These are phyloP conservation scores for Crepidodera aurea DNA, from an alignment of 2,888 invertebrate species.

Conservation along the genomic window DNA sequence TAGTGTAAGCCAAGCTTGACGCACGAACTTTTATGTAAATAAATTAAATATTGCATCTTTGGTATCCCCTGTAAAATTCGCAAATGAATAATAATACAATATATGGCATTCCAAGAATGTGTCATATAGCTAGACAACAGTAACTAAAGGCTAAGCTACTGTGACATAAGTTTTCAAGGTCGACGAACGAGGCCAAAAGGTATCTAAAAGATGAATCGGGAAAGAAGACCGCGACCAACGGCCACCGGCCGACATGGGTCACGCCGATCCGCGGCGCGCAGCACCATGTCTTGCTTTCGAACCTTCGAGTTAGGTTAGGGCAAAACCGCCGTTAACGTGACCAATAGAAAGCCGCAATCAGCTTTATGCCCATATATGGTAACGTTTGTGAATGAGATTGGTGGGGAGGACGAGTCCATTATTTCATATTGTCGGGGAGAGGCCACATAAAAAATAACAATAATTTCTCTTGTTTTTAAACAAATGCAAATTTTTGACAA, in stretches of 20 bases:
- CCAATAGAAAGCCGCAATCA: constrained; percentile 74
- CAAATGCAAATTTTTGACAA: constrained; percentile 39
- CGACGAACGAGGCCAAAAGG: constrained; percentile 54
- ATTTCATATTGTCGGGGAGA: constrained; percentile 47
- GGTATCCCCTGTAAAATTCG: too few species aligned
- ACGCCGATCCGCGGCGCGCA: constrained; percentile 16
- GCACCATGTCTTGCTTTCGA: constrained; percentile 48
- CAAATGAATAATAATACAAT: constrained; percentile 5
- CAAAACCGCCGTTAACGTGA: constrained; percentile 49
- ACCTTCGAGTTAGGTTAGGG: constrained; percentile 58
- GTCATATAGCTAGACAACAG: constrained; percentile 5
- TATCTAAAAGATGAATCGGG: constrained; percentile 37
- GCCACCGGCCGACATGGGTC: constrained; percentile 43
- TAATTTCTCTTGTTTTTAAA: constrained; percentile 42
- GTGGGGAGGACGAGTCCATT: constrained; percentile 57
- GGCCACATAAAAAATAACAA: constrained; percentile 43
- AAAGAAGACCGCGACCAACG: constrained; percentile 23
- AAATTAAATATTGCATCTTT: too few species aligned
- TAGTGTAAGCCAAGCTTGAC: too few species aligned
- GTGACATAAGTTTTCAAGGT: constrained; percentile 57
- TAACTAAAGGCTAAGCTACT: constrained; percentile 32
- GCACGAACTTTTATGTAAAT: neutral
- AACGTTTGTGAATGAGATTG: constrained; percentile 71
- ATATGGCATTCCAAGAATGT: constrained; percentile 8
- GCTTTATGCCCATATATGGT: constrained; percentile 86